Conservation (phyloP, 2,888 invertebrate genomes). For the Phlogophora meticulosa region DNA sequence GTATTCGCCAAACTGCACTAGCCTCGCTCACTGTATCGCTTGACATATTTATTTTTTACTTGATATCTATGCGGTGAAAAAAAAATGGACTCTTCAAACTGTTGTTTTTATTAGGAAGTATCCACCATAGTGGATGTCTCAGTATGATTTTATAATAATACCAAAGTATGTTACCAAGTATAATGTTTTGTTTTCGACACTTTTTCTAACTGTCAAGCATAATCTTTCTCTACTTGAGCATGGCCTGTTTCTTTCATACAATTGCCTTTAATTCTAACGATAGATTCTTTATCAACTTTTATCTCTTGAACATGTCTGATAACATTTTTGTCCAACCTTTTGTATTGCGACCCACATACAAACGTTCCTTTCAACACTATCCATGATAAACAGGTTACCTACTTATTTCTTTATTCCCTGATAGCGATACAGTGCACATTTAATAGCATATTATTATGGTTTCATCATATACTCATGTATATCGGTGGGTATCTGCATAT, state of each 20-base stretch:
- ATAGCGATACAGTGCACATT: conserved; percentile 30
- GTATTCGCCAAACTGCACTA: conserved; percentile 43
- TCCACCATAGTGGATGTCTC: not conserved
- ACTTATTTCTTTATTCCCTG: conserved; percentile 37
- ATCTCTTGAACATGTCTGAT: conserved; percentile 29
- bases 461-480: conserved; percentile 46
- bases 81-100: conserved; percentile 23
- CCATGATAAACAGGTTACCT: conserved; percentile 34
- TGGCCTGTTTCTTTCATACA: not conserved
- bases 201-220: not conserved
- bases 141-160: not conserved
- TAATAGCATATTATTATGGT: conserved; percentile 33
- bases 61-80: conserved; percentile 32
- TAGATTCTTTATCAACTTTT: conserved; percentile 27
- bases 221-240: not conserved
- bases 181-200: no score
- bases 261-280: not conserved
- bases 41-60: conserved; percentile 56
- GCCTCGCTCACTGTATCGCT: conserved; percentile 26
- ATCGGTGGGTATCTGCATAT: conserved; percentile 32
- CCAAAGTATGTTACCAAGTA: no score
- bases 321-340: conserved; percentile 24
- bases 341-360: conserved; percentile 27
- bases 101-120: not conserved
- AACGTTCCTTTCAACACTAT: conserved; percentile 19